Percentiles rank a stretch among this genome's conserved stretches.
These are phyloP conservation scores for Onychomys arenicola DNA, from an alignment of 2,797 vertebrate species.

Conservation along the genomic window DNA sequence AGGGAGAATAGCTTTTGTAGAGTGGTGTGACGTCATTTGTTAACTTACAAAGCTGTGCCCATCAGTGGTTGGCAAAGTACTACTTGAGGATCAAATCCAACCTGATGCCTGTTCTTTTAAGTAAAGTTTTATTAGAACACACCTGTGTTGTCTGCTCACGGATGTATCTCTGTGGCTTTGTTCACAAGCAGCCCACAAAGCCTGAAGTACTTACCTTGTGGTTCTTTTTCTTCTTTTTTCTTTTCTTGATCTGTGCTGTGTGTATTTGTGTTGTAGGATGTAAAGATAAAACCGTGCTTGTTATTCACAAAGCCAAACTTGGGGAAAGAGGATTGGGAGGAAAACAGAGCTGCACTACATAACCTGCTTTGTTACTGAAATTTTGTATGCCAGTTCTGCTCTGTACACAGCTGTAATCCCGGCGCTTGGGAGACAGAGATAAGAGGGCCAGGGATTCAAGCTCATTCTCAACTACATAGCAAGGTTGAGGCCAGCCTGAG, in stretches of 20 bases:
- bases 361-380: neutral
- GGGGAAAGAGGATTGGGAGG: neutral
- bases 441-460: neutral
- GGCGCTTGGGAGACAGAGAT: neutral
- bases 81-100: neutral
- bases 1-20: neutral
- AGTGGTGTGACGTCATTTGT: neutral
- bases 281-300: neutral
- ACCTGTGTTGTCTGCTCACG: neutral
- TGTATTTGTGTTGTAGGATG: neutral
- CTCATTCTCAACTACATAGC: neutral
- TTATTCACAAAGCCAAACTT: neutral
- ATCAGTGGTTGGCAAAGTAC: neutral
- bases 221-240: neutral
- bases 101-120: neutral
- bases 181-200: neutral
- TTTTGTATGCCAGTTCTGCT: neutral
- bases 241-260: no score
- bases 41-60: neutral
- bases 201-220: neutral
- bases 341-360: no score
- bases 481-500: neutral
- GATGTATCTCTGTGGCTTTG: neutral
- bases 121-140: neutral
- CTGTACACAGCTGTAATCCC: neutral